Evolutionary conservation across 2,113 vertebrate genomes (phyloP).

Genomic region (Promerops cafer): DNA sequence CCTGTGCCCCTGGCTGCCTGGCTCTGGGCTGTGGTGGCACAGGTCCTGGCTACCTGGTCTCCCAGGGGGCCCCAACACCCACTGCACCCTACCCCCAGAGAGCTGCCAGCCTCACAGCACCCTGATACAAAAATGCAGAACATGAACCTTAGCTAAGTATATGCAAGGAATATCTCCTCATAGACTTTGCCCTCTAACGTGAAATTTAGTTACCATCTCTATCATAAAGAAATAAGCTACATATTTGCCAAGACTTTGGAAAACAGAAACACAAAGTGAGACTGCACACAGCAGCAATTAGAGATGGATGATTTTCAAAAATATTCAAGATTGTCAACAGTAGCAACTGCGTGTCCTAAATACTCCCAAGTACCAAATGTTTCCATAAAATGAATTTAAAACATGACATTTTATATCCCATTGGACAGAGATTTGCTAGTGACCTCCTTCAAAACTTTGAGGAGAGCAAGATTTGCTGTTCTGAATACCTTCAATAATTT

Average conservation of each 20-base stretch:
- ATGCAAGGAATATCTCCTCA: not conserved
- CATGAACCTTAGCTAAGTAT: accelerated
- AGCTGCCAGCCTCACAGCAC: accelerated
- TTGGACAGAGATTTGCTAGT: not conserved
- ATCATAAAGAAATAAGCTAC: not conserved
- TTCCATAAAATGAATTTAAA: not conserved
- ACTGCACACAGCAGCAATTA: not conserved
- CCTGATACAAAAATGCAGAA: not conserved
- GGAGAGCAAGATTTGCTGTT: not conserved
- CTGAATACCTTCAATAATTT: not conserved
- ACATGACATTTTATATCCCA: not conserved
- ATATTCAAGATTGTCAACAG: not conserved
- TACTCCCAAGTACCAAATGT: not conserved
- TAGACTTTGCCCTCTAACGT: not conserved
- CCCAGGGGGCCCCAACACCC: accelerated
- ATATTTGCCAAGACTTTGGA: not conserved
- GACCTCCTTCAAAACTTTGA: not conserved
- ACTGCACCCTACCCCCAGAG: accelerated
- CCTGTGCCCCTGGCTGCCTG: not conserved
- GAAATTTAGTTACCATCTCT: not conserved
- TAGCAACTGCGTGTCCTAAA: not conserved
- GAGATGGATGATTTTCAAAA: slow-evolving; percentile 4
- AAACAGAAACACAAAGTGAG: not conserved
- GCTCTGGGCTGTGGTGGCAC: not conserved
- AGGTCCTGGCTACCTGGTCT: not conserved